Evolutionary conservation across 2,888 invertebrate species (phyloP).

Genomic region (Sinelater perroti): DNA sequence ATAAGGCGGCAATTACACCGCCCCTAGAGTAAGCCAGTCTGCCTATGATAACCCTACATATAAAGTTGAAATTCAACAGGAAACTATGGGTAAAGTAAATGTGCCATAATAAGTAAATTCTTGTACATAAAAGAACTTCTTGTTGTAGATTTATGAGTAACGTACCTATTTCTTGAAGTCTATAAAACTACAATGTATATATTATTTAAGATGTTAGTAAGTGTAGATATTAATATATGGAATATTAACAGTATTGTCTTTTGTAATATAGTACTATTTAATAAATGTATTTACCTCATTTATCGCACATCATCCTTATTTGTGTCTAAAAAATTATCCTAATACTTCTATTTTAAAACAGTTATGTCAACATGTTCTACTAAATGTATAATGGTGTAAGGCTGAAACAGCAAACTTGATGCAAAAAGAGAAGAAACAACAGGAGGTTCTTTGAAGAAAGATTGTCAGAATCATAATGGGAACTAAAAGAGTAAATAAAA

Average conservation of each 20-base stretch:
- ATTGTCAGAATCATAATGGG: no score
- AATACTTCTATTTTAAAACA: no score
- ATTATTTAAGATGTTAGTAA: slow-evolving; percentile 31
- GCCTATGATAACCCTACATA: slow-evolving; percentile 94
- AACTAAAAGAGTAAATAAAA: no score
- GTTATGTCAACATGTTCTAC: no score
- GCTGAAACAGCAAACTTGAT: no score
- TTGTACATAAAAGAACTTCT: background rate
- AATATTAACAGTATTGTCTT: slow-evolving; percentile 46
- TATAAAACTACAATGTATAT: slow-evolving; percentile 38
- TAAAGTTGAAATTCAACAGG: slow-evolving; percentile 92
- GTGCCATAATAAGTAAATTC: no score
- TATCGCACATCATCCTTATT: no score
- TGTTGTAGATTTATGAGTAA: slow-evolving; percentile 39
- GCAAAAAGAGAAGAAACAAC: no score
- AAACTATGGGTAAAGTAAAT: slow-evolving; percentile 80
- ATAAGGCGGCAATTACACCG: slow-evolving; percentile 82
- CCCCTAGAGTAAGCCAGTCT: slow-evolving; percentile 82
- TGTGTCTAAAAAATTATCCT: no score
- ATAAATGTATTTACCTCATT: slow-evolving; percentile 31
- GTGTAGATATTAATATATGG: slow-evolving; percentile 33
- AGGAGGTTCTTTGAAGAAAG: no score
- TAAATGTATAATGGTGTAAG: no score
- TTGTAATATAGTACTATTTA: slow-evolving; percentile 44
- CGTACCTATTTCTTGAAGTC: slow-evolving; percentile 18